A percentile compares a stretch with the other conserved stretches of the same genome.
Conservation (phyloP, 1,140 invertebrate genomes). For the Bradysia coprophila region DNA sequence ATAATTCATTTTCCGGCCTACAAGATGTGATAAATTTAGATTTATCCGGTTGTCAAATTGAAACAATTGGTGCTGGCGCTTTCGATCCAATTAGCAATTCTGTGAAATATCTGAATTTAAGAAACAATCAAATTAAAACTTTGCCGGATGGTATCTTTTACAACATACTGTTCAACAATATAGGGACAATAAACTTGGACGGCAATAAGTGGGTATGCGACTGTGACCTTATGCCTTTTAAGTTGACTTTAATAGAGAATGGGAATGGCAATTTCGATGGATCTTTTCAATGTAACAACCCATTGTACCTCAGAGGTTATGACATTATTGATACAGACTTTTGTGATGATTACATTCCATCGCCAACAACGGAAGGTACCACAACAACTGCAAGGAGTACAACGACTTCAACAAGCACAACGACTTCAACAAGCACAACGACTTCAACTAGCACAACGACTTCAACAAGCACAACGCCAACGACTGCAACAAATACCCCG, state of each 20-base stretch:
- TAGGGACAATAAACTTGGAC: neutral
- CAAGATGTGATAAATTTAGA: neutral
- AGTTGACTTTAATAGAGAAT: neutral
- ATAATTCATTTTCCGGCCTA: neutral
- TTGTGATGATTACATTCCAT: too few species aligned
- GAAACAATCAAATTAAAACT: neutral
- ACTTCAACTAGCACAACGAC: too few species aligned
- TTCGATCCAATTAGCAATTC: neutral
- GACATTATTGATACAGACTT: too few species aligned
- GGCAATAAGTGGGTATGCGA: neutral
- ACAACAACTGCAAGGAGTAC: too few species aligned
- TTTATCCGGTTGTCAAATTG: neutral
- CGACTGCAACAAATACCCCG: too few species aligned
- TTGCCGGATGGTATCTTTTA: neutral
- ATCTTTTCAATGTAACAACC: too few species aligned
- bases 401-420: too few species aligned
- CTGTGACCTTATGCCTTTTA: neutral
- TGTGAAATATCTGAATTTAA: neutral
- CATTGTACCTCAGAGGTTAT: too few species aligned
- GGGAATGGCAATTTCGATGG: too few species aligned
- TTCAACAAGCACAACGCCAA: too few species aligned
- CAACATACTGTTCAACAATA: neutral
- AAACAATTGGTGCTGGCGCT: neutral
- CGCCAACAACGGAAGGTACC: too few species aligned
- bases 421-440: too few species aligned